Base-by-base conservation (phyloP, 2,113 vertebrate genomes). In the Hemibagrus wyckioides region DNA sequence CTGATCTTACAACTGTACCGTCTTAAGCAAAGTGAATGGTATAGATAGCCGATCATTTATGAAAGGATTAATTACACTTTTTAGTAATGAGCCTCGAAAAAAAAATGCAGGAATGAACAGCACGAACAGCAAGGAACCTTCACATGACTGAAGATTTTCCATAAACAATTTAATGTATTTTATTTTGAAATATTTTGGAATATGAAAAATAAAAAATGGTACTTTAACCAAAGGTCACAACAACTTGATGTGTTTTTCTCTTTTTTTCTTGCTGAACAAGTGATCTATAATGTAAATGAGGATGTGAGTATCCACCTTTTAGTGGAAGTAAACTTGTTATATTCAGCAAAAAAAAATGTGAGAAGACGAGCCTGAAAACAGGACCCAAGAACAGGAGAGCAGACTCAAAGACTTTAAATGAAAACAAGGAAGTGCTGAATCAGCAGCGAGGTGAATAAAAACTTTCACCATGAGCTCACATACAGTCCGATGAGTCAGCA, bases 381-480 rank as follows among this genome's bases (percentile, higher is more conserved):
- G 81, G 69, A 89, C 63, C 19, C 75, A 59, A 77, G 41, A 87
- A 61, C 75, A n/a, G 30, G 50, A 28, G 6, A 41, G 48, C 15
- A 17, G 61, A 67, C 41, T 30, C 8, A 10, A 9, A 2, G 3
- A 7, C 13, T 54, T n/a, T 41, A 56, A 28, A 39, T n/a, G n/a
- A n/a, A n/a, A n/a, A n/a, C n/a, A 50, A 19, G 76, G n/a, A 52
- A 30, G 30, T 41, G 56, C 56, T 77, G 69, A 39, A 50, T 6
- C 9, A 36, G n/a, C 23, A 50, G 6, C 3, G 39, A 4, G 39
- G 19, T 80, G 7, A n/a, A 13, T 10, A 65, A n/a, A 19, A 6
- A n/a, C 44, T 50, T n/a, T 52, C 44, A 50, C 28, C 44, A 77
- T 77, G 75, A 77, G 44, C 6, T 50, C 28, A 36, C 28, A n/a